Conservation (phyloP, 2,113 vertebrate genomes). For the Pteronura brasiliensis region DNA sequence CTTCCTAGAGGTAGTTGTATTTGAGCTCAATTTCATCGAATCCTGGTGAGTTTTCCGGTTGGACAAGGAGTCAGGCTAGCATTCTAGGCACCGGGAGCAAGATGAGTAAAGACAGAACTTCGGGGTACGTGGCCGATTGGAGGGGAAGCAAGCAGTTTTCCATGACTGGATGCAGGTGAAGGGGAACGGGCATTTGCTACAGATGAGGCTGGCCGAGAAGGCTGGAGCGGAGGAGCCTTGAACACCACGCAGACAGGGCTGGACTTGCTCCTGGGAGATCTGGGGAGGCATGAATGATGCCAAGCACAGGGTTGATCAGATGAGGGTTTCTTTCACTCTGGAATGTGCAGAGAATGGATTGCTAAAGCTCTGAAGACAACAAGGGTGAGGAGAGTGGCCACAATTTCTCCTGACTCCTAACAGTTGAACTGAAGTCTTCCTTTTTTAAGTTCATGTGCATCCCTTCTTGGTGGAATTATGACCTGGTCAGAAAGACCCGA, state of each 20-base stretch:
- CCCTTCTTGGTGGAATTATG: neutral
- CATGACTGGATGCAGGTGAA: neutral
- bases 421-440: neutral
- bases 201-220: neutral
- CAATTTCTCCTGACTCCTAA: neutral
- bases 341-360: neutral
- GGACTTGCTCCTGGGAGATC: neutral
- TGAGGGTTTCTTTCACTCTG: neutral
- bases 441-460: neutral
- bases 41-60: neutral
- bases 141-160: neutral
- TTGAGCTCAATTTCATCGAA: neutral
- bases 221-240: rapidly evolving
- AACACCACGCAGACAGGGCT: rapidly evolving
- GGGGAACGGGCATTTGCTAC: neutral
- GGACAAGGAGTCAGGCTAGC: neutral
- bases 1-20: neutral
- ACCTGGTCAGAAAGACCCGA: neutral
- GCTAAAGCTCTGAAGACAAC: neutral
- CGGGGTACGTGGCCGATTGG: no score
- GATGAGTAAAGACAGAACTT: neutral
- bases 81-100: neutral
- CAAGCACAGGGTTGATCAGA: neutral
- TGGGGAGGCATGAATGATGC: neutral
- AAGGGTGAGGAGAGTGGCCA: neutral